These are phyloP conservation scores for Drosophila subobscura DNA, from an alignment of 1,140 invertebrate genomes.

Conservation along the genomic window DNA sequence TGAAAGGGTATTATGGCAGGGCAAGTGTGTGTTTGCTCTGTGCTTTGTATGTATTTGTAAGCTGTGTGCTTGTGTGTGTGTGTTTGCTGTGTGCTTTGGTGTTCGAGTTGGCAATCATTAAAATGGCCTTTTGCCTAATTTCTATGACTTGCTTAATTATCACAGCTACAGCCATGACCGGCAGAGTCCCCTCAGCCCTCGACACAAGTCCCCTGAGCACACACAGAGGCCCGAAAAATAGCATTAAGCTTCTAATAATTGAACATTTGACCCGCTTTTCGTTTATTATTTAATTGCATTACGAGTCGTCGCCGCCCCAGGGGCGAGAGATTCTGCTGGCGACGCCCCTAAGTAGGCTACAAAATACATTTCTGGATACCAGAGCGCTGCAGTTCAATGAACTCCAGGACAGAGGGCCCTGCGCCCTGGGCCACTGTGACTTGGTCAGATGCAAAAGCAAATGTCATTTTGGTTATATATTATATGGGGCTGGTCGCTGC, in stretches of 20 bases:
- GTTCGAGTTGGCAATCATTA: slow-evolving; percentile 76
- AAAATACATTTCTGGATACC: slow-evolving; percentile 49
- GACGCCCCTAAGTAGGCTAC: slow-evolving; percentile 49
- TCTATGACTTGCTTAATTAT: slow-evolving; percentile 82
- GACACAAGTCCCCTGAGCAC: slow-evolving; percentile 31
- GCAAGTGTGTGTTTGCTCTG: slow-evolving; percentile 12
- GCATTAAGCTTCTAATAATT: slow-evolving; percentile 80
- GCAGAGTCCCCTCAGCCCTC: slow-evolving; percentile 27
- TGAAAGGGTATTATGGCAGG: slow-evolving; percentile 62
- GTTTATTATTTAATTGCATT: slow-evolving; percentile 72
- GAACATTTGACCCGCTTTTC: slow-evolving; percentile 73
- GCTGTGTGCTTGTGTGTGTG: not conserved
- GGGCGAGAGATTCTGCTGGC: not conserved
- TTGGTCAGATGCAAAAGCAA: slow-evolving; percentile 23
- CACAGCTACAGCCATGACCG: slow-evolving; percentile 64
- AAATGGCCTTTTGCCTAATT: slow-evolving; percentile 81
- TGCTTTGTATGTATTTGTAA: too few species aligned
- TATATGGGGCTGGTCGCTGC: slow-evolving; percentile 3
- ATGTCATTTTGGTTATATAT: slow-evolving; percentile 47
- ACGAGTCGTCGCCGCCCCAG: slow-evolving; percentile 11
- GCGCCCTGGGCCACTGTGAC: not conserved
- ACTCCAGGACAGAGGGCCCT: slow-evolving; percentile 17
- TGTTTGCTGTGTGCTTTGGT: slow-evolving; percentile 30
- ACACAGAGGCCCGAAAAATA: slow-evolving; percentile 37
- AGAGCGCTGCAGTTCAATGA: slow-evolving; percentile 34